These are phyloP conservation scores for Danio albolineatus DNA, from an alignment of 2,797 vertebrate species.

Conservation along the genomic window DNA sequence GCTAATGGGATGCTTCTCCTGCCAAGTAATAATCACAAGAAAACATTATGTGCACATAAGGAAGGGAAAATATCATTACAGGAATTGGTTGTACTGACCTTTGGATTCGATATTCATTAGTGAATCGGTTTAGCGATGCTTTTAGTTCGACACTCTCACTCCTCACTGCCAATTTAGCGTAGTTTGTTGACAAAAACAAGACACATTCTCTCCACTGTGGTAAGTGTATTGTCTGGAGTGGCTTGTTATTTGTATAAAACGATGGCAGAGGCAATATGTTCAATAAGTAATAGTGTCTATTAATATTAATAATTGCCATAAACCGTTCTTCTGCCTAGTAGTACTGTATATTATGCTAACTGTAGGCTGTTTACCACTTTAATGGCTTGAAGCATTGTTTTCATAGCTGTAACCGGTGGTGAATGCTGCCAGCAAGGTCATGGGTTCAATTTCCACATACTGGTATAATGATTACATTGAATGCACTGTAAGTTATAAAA, in stretches of 20 bases:
- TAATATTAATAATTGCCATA: slow-evolving; percentile 1
- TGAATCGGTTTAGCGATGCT: slow-evolving; percentile 25
- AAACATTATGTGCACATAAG: slow-evolving; percentile 42
- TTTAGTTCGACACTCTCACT: neutral
- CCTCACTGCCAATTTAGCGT: slow-evolving; percentile 7
- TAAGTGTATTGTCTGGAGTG: slow-evolving; percentile 1
- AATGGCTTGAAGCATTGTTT: slow-evolving; percentile 20
- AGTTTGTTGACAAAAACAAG: slow-evolving; percentile 4
- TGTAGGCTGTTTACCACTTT: slow-evolving; percentile 32
- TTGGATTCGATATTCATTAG: slow-evolving; percentile 38
- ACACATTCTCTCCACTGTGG: neutral
- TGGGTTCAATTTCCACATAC: slow-evolving; percentile 5
- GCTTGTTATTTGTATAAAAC: slow-evolving; percentile 2
- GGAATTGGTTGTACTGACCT: slow-evolving; percentile 37
- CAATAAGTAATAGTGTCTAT: slow-evolving; percentile 7
- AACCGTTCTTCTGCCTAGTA: neutral
- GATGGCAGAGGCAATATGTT: neutral
- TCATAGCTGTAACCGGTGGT: neutral
- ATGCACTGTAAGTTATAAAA: neutral
- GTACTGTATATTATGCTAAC: neutral
- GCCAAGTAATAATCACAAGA: slow-evolving; percentile 50
- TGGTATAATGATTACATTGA: slow-evolving; percentile 15
- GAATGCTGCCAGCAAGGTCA: slow-evolving; percentile 11
- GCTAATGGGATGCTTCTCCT: slow-evolving; percentile 44
- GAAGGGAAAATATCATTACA: slow-evolving; percentile 37